Evolutionary conservation across 53 echinoderm and acorn worm genomes (phyloP).

Genomic region (Arbacia lixula): DNA sequence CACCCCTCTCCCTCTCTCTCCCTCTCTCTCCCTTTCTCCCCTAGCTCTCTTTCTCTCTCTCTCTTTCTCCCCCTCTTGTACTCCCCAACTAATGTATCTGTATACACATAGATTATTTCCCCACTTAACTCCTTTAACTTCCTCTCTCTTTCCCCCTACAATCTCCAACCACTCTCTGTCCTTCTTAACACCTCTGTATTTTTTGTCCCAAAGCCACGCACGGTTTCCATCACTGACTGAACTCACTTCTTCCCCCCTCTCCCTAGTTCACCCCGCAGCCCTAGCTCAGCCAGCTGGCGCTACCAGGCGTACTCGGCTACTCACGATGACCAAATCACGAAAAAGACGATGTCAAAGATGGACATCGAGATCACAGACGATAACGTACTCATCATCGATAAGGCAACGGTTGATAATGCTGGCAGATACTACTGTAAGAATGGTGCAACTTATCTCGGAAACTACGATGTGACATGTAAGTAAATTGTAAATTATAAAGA

Average conservation of each 20-base stretch:
- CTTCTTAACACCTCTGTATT: too few species aligned
- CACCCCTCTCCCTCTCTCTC: too few species aligned
- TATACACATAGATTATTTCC: background rate
- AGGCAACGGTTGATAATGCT: slow-evolving; percentile 1
- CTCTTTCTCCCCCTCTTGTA: too few species aligned
- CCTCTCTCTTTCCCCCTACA: too few species aligned
- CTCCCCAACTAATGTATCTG: too few species aligned
- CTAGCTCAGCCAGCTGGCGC: slow-evolving; percentile 30
- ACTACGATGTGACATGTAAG: slow-evolving; percentile 46
- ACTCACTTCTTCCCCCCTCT: too few species aligned
- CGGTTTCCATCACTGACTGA: too few species aligned
- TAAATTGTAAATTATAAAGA: background rate
- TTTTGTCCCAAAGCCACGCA: too few species aligned
- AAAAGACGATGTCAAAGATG: background rate
- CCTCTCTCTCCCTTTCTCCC: too few species aligned
- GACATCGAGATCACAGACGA: slow-evolving; percentile 12
- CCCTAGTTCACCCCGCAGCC: background rate
- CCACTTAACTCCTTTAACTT: too few species aligned
- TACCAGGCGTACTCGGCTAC: slow-evolving; percentile 20
- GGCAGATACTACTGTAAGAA: slow-evolving; percentile 47
- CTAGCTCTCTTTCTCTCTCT: too few species aligned
- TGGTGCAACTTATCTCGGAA: slow-evolving; percentile 39
- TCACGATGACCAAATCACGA: slow-evolving; percentile 3
- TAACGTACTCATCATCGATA: slow-evolving; percentile 19
- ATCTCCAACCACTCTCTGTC: too few species aligned